Evolutionary conservation across 2,113 vertebrate species (phyloP).

Genomic region (Otis tarda): DNA sequence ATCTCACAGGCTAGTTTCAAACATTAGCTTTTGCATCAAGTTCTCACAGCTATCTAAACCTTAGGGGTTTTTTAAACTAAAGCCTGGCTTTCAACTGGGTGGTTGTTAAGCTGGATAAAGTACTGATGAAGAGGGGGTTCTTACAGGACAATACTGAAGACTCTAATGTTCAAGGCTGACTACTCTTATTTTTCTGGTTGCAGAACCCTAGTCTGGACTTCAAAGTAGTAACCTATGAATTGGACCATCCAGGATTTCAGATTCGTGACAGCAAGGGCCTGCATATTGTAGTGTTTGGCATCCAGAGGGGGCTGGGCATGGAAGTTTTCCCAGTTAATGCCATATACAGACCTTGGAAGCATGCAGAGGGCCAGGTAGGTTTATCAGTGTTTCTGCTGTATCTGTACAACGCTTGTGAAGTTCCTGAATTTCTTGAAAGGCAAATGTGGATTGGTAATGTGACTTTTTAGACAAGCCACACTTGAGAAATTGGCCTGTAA

Average conservation of each 20-base stretch:
- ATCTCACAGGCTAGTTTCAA: neutral
- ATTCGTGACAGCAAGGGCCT: slow-evolving; percentile 98
- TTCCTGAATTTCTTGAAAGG: neutral
- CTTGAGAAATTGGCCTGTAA: neutral
- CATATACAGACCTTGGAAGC: slow-evolving; percentile 97
- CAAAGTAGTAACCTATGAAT: slow-evolving; percentile 97
- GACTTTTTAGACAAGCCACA: neutral
- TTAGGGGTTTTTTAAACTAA: neutral
- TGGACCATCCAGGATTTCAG: slow-evolving; percentile 94
- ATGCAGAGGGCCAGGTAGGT: slow-evolving; percentile 95
- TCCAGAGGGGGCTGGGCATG: slow-evolving; percentile 93
- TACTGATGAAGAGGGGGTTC: neutral
- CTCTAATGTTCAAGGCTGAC: neutral
- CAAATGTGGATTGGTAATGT: neutral
- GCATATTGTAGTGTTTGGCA: slow-evolving; percentile 95
- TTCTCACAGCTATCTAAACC: neutral
- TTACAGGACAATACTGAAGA: neutral
- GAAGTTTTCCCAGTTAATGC: slow-evolving; percentile 97
- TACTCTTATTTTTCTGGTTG: neutral
- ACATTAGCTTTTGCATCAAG: neutral
- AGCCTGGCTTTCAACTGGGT: accelerated
- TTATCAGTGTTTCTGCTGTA: neutral
- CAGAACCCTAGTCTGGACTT: slow-evolving; percentile 97
- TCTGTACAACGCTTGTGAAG: neutral
- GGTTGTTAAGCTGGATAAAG: neutral